A percentile compares a stretch with the other conserved stretches of the same genome.
Evolutionary conservation across 2,888 invertebrate species (phyloP).

Genomic region (Acholoe squamosa): DNA sequence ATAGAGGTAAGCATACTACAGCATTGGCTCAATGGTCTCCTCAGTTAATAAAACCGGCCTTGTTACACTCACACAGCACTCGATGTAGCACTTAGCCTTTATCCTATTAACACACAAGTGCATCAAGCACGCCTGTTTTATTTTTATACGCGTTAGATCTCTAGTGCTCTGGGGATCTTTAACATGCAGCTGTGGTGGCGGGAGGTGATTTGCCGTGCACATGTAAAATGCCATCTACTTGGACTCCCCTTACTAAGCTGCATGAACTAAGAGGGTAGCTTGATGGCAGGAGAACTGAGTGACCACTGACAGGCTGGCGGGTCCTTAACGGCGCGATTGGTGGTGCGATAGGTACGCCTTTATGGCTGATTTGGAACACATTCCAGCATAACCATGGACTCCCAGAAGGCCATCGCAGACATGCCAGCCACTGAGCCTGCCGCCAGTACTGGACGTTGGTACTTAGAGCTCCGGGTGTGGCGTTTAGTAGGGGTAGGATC

Average conservation of each 20-base stretch:
- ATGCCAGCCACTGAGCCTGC: not conserved
- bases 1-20: too few species aligned
- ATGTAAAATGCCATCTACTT: not conserved
- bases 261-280: not conserved
- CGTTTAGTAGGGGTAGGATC: not conserved
- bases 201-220: not conserved
- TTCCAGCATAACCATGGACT: not conserved
- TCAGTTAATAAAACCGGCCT: not conserved
- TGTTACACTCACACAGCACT: not conserved
- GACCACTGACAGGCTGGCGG: not conserved
- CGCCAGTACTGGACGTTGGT: not conserved
- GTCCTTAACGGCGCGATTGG: constrained; percentile 14
- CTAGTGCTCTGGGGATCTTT: not conserved
- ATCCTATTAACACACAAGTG: not conserved
- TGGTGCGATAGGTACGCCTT: not conserved
- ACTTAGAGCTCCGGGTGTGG: not conserved
- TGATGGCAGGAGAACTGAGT: not conserved
- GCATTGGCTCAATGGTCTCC: too few species aligned
- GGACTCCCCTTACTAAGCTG: too few species aligned
- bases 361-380: constrained; percentile 12
- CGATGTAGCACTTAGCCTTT: not conserved
- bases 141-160: not conserved
- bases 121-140: not conserved
- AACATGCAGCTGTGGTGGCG: too few species aligned
- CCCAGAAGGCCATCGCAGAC: constrained; percentile 11